Percentiles rank a stretch among this genome's conserved stretches.
Evolutionary conservation across 2,797 vertebrate genomes (phyloP).

Genomic region (Melopsittacus undulatus): DNA sequence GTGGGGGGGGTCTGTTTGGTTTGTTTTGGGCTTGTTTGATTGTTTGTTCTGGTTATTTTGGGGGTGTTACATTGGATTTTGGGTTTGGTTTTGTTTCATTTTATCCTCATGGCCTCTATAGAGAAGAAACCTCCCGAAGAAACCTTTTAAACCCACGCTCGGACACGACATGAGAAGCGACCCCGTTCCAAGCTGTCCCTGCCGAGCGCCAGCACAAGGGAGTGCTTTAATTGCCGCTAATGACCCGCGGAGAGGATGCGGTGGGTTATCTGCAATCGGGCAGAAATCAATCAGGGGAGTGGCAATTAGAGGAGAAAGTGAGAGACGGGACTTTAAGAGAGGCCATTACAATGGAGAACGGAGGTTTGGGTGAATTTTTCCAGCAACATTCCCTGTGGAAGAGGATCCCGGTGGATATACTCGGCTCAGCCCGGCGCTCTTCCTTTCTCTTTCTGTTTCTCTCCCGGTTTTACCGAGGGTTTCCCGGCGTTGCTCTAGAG

Average conservation of each 20-base stretch:
- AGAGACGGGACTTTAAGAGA: background rate
- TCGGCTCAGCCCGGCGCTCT: background rate
- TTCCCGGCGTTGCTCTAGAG: background rate
- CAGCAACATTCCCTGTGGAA: background rate
- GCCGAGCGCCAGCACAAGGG: background rate
- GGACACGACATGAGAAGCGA: background rate
- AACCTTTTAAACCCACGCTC: background rate
- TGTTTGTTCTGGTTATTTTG: background rate
- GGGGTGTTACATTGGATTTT: background rate
- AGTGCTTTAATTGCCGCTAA: conserved; percentile 36
- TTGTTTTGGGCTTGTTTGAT: background rate
- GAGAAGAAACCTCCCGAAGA: background rate
- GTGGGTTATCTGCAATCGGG: background rate
- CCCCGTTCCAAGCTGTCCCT: background rate
- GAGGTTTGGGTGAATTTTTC: background rate
- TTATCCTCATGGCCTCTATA: background rate
- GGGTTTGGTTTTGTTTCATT: background rate
- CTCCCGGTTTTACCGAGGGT: background rate
- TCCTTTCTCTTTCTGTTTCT: background rate
- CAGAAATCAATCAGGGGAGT: conserved; percentile 26
- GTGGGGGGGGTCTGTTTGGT: fast-evolving
- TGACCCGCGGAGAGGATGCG: background rate
- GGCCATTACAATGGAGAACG: background rate
- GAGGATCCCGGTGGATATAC: background rate
- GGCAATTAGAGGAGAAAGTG: background rate